Conservation (phyloP, 2,797 vertebrate species). For the Urosaurus nigricauda region DNA sequence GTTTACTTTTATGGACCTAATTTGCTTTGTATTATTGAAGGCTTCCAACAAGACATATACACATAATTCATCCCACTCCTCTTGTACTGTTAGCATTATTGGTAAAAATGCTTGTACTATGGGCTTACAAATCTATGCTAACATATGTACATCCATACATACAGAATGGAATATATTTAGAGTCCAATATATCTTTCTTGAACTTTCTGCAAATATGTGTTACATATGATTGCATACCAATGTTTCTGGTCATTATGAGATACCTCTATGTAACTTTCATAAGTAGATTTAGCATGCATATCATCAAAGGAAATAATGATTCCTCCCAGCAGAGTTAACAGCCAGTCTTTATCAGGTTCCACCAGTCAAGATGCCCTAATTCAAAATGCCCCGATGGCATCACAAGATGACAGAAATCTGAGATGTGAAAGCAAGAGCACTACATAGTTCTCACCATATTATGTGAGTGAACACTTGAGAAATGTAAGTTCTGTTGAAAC, state of each 20-base stretch:
- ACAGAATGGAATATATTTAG: background rate
- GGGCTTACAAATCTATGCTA: background rate
- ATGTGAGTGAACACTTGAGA: background rate
- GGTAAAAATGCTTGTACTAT: background rate
- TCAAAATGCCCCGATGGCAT: too few species aligned
- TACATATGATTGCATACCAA: background rate
- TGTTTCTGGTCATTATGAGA: background rate
- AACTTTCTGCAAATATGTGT: background rate
- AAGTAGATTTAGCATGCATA: background rate
- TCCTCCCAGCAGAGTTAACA: background rate
- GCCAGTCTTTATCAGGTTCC: background rate
- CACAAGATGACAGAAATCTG: too few species aligned
- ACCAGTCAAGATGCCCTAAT: background rate
- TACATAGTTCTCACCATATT: background rate
- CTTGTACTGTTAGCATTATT: conserved; percentile 9
- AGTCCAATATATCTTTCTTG: background rate
- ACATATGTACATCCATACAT: background rate
- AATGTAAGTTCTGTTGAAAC: background rate
- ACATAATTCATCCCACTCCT: background rate
- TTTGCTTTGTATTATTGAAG: conserved; percentile 52
- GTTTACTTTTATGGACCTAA: conserved; percentile 56
- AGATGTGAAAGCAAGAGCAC: background rate
- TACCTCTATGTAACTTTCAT: background rate
- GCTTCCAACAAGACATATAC: conserved; percentile 5
- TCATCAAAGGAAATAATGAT: background rate